phyloP scores from a whole-genome alignment of 2,113 vertebrate genomes.

The Cryptomyrus ogoouensis region DNA sequence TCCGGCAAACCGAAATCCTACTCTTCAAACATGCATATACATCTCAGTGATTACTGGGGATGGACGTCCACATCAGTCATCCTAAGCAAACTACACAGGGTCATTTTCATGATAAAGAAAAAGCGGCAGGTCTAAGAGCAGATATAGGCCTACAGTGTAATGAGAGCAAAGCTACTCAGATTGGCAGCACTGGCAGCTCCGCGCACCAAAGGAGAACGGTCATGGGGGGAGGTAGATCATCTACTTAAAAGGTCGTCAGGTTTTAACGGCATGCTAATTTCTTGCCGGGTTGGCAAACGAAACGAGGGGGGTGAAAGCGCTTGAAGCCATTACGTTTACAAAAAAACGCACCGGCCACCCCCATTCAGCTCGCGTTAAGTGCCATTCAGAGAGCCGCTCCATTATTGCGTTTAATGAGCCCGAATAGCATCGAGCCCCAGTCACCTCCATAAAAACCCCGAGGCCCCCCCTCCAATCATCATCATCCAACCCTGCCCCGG shows the following conservation, averaged over 20 bases:
- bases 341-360: background rate
- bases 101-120: background rate
- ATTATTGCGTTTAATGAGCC: constrained; percentile 2
- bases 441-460: constrained; percentile 12
- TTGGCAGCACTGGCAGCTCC: background rate
- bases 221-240: background rate
- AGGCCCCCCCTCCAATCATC: background rate
- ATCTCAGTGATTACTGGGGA: background rate
- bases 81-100: background rate
- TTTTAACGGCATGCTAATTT: constrained; percentile 4
- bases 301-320: background rate
- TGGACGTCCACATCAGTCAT: background rate
- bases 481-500: background rate
- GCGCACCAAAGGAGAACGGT: background rate
- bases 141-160: background rate
- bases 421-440: background rate
- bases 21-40: background rate
- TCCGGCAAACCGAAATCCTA: background rate
- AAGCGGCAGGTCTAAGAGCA: background rate
- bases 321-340: background rate
- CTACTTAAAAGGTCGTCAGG: constrained; percentile 10
- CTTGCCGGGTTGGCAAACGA: constrained; percentile 1
- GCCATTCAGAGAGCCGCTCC: background rate
- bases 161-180: background rate
- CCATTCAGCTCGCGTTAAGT: background rate